A percentile compares a stretch with the other conserved stretches of the same genome.
These are phyloP conservation scores for Lutjanus erythropterus DNA, from an alignment of 2,113 vertebrate species.

Conservation along the genomic window DNA sequence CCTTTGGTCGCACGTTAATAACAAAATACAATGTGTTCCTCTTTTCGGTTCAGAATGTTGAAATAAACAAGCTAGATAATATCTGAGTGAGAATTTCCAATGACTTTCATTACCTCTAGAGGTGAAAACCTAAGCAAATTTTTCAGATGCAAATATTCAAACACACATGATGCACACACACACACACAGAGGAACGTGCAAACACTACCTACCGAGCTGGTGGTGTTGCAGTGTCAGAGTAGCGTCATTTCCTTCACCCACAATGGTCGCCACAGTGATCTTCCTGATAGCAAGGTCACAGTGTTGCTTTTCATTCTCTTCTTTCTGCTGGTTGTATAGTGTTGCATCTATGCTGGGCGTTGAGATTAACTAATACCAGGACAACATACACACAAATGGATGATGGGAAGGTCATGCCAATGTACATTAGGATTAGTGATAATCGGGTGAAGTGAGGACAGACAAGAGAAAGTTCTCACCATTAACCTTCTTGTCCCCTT, in stretches of 20 bases:
- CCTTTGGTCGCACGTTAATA: neutral
- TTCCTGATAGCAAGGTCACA: conserved; percentile 83
- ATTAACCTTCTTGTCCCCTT: conserved; percentile 81
- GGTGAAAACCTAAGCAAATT: conserved; percentile 25
- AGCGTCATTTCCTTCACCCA: conserved; percentile 72
- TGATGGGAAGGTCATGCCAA: neutral
- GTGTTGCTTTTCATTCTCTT: conserved; percentile 74
- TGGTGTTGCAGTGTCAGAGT: conserved; percentile 80
- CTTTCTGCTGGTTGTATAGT: conserved; percentile 81
- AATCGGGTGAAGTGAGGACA: no score
- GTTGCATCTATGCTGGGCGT: conserved; percentile 77
- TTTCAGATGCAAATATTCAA: conserved; percentile 25
- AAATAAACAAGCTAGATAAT: no score
- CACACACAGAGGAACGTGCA: neutral
- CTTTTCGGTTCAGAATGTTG: neutral
- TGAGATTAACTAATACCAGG: conserved; percentile 77
- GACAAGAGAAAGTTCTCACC: conserved; percentile 71
- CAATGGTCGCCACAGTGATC: conserved; percentile 78
- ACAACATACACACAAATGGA: conserved; percentile 10
- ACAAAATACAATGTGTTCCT: neutral
- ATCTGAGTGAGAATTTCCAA: neutral
- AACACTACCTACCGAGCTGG: conserved; percentile 72
- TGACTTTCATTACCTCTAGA: neutral
- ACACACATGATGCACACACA: neutral
- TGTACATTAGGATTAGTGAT: no score